Conservation (phyloP, 2,888 invertebrate species). For the Leistus spinibarbis region DNA sequence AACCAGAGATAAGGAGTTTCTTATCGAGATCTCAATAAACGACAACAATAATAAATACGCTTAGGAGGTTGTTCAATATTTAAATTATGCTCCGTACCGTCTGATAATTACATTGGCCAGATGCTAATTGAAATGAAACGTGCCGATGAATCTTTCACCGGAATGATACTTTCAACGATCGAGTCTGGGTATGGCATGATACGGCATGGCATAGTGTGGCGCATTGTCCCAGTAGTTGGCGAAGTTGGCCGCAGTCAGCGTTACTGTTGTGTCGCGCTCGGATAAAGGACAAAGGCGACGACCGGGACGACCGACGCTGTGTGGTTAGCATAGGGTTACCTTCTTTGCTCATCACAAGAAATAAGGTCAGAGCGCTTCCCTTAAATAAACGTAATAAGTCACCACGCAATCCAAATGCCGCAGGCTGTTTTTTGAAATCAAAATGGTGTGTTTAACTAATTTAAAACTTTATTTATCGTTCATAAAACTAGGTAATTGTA, state of each 20-base stretch:
- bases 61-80: slow-evolving; percentile 16
- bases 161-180: neutral
- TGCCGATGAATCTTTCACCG: slow-evolving; percentile 3
- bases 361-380: neutral
- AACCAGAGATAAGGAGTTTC: slow-evolving; percentile 22
- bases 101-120: slow-evolving; percentile 20
- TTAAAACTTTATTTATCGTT: neutral
- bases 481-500: neutral
- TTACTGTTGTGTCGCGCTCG: neutral
- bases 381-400: neutral
- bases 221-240: neutral
- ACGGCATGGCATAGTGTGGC: neutral
- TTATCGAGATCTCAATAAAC: slow-evolving; percentile 26
- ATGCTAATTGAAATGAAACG: slow-evolving; percentile 23
- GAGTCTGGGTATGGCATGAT: neutral
- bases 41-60: slow-evolving; percentile 23
- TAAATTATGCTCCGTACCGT: slow-evolving; percentile 15
- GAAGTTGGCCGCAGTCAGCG: neutral
- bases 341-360: neutral
- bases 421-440: neutral
- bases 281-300: slow-evolving; percentile 21
- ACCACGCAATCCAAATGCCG: neutral
- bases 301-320: neutral
- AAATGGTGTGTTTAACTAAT: neutral
- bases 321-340: neutral